Conservation (phyloP, 2,113 vertebrate genomes). For the Calyptomena viridis region DNA sequence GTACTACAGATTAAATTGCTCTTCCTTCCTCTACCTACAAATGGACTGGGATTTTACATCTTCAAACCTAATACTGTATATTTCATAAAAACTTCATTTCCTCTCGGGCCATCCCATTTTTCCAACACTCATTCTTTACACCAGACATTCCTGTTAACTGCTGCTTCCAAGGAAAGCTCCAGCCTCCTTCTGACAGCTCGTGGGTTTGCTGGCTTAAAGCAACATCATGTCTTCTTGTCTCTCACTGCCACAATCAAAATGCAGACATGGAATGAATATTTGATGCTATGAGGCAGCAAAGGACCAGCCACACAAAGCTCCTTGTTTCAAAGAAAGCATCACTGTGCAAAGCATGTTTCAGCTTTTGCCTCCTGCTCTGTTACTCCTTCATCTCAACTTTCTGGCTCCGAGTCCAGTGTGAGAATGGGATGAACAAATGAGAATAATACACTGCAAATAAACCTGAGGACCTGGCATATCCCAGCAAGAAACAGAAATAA, state of each 20-base stretch:
- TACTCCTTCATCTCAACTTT: background rate
- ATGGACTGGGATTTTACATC: background rate
- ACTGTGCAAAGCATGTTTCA: background rate
- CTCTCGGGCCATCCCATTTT: background rate
- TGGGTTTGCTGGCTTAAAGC: background rate
- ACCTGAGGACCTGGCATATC: background rate
- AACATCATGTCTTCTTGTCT: background rate
- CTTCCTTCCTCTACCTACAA: background rate
- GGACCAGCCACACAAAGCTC: background rate
- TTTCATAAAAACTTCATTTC: background rate
- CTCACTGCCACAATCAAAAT: background rate
- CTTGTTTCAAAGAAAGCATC: background rate
- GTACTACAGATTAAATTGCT: background rate
- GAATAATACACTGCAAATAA: background rate
- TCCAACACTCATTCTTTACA: background rate
- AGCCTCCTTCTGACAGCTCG: background rate
- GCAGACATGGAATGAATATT: slow-evolving; percentile 20
- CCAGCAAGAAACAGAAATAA: background rate
- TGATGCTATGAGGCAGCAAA: slow-evolving; percentile 29
- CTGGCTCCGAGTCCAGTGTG: background rate
- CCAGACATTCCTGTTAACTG: background rate
- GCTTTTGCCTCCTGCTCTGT: background rate
- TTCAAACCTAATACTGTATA: background rate
- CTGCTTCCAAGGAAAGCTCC: background rate
- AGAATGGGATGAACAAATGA: background rate